Base-by-base conservation (phyloP, 2,797 vertebrate genomes). In the Mus spretus region DNA sequence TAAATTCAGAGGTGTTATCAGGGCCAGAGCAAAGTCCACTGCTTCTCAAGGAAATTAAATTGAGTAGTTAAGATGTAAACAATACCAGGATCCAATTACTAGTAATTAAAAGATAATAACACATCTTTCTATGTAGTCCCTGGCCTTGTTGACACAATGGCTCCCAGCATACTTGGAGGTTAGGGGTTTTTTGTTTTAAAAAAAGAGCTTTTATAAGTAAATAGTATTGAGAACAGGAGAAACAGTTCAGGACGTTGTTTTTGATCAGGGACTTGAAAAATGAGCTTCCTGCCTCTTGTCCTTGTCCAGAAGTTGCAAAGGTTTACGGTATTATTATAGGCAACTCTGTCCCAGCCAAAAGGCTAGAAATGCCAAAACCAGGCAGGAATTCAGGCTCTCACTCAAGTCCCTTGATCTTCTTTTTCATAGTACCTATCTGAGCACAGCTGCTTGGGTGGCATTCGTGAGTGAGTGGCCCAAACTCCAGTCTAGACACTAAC, bases 1-100 rank as follows among this genome's bases (percentile, higher is more conserved):
- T 83, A 90, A 93, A 96, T 4, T 74, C 7, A 83, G 79, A 79
- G 50, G 26, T 70, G 4, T 89, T 81, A 94, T 86, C 31, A 88
- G 61, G 44, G 0, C 4, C 50, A 88, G 31, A 44, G 12, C 31
- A 86, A 97, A 96, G 59, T 93, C 26, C 67, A 90, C 50, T 74
- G 44, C 24, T 59, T 93, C 89, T 85, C 28, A 22, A 74, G 44
- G 53, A 90, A 83, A 74, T 75, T 14, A 26, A 84, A 70, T 34
- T 15, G 83, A 31, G 0, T 13, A 87, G 63, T 28, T 80, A 91
- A 92, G 6, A 63, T 84, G 72, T 47, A 93, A 87, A 81, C 2
- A 74, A 37, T 63, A 77, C 12, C 14, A 82, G 40, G 22, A 3
- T 82, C 26, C 9, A 63, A 57, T 93, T 65, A 82, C 11, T 10